Conservation (phyloP, 2,113 vertebrate genomes). For the Actenoides hombroni region DNA sequence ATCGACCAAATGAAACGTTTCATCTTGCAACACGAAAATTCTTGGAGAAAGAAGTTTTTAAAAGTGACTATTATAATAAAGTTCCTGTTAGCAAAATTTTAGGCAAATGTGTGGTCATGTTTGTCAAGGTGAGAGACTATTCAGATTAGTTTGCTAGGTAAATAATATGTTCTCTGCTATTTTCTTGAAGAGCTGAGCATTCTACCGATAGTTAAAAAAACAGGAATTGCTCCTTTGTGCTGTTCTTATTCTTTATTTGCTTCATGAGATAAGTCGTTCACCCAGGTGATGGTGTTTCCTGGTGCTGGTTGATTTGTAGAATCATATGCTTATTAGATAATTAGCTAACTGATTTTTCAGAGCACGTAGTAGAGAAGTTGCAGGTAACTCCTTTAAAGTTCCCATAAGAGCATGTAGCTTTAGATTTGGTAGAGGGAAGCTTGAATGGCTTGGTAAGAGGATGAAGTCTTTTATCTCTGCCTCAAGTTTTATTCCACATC, state of each 20-base stretch:
- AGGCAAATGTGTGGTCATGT: constrained; percentile 99
- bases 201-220: background rate
- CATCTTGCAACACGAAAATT: constrained; percentile 97
- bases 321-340: background rate
- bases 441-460: background rate
- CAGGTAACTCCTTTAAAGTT: background rate
- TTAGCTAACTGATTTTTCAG: background rate
- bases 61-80: constrained; percentile 99
- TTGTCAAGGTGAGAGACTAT: constrained; percentile 90
- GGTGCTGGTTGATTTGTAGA: background rate
- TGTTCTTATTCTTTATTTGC: background rate
- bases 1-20: constrained; percentile 97
- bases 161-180: background rate
- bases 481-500: background rate
- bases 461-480: background rate
- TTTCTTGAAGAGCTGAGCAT: background rate
- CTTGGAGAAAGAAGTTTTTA: constrained; percentile 98
- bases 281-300: background rate
- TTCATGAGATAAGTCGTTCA: background rate
- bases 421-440: background rate
- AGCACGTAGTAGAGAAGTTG: background rate
- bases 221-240: background rate
- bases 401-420: background rate
- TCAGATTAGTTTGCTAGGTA: background rate
- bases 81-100: constrained; percentile 96